A percentile compares a stretch with the other conserved stretches of the same genome.
phyloP scores from a whole-genome alignment of 2,113 vertebrate species.

The mouse (Mus musculus) region DNA sequence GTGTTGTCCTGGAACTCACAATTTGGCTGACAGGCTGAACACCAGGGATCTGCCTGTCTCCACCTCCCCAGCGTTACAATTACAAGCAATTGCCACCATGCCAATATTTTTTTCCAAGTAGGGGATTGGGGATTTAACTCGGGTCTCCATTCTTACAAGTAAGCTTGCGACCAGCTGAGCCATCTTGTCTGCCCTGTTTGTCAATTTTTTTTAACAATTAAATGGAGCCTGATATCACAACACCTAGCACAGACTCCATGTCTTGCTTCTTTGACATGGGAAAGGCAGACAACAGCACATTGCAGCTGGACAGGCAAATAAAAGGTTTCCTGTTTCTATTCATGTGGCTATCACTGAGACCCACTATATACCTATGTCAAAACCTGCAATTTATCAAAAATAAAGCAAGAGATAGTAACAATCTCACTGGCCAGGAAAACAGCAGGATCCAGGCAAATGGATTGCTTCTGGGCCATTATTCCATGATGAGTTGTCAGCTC shows the following conservation, averaged over 20 bases:
- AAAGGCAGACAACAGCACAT: neutral
- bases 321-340: slow-evolving; percentile 51
- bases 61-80: neutral
- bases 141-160: neutral
- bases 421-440: slow-evolving; percentile 20
- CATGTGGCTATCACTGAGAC: slow-evolving; percentile 1
- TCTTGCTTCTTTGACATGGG: neutral
- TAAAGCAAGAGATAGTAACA: slow-evolving; percentile 46
- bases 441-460: slow-evolving; percentile 29
- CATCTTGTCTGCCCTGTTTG: neutral
- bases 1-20: neutral
- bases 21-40: neutral
- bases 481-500: slow-evolving; percentile 23
- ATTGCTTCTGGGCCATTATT: slow-evolving; percentile 29
- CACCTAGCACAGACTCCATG: accelerated
- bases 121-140: neutral
- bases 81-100: neutral
- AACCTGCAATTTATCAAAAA: slow-evolving; percentile 65
- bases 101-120: no score
- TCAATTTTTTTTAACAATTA: neutral
- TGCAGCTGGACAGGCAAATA: slow-evolving; percentile 25
- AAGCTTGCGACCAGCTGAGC: neutral
- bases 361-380: slow-evolving; percentile 44
- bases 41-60: neutral
- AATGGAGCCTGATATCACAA: neutral